Percentiles rank a stretch among this genome's conserved stretches.
Conservation (phyloP, 2,888 invertebrate species). For the Callimorpha dominula region DNA sequence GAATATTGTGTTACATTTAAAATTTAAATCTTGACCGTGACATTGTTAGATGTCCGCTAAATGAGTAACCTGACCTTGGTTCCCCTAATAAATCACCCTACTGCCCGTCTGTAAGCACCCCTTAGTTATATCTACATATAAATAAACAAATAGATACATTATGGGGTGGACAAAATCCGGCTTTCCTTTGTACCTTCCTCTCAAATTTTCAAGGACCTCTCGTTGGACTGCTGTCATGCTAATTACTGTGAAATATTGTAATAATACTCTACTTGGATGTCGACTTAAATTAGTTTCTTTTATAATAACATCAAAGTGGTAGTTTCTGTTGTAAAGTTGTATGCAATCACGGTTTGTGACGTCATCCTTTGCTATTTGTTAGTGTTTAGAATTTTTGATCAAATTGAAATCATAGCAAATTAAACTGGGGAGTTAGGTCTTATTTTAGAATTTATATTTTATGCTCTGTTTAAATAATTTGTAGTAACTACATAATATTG, state of each 20-base stretch:
- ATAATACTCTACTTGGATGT: neutral
- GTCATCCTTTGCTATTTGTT: no score
- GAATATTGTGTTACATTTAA: neutral
- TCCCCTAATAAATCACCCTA: conserved; percentile 9
- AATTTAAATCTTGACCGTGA: conserved; percentile 7
- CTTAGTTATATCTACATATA: conserved; percentile 1
- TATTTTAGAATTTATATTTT: no score
- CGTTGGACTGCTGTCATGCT: neutral
- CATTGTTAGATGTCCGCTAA: neutral
- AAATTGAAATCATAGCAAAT: no score
- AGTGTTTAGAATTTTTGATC: no score
- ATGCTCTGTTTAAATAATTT: no score
- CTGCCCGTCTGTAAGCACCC: conserved; percentile 15
- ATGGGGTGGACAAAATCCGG: neutral
- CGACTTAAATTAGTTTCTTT: neutral
- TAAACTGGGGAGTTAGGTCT: no score
- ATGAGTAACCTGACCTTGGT: conserved; percentile 8
- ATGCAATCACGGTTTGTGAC: neutral
- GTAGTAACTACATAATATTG: no score
- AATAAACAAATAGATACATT: neutral
- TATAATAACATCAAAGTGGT: neutral
- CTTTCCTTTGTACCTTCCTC: neutral
- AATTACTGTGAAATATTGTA: conserved; percentile 1
- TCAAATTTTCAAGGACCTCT: neutral
- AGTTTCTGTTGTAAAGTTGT: neutral